Base-by-base conservation (phyloP, 1,140 invertebrate species). In the Leptinotarsa texana region DNA sequence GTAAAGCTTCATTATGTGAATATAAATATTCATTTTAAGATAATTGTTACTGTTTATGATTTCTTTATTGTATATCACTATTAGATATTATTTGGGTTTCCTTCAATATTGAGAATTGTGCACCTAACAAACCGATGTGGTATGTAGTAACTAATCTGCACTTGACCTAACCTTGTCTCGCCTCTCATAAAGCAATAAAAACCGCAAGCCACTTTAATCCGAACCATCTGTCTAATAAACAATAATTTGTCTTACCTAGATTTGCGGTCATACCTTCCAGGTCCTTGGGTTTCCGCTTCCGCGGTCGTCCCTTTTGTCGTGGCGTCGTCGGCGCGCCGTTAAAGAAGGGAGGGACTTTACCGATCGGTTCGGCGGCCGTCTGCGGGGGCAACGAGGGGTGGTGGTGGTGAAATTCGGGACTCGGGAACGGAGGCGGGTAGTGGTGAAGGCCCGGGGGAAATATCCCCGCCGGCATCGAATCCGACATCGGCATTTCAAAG, bases 271-370 rank as follows among this genome's bases (percentile, higher is more conserved):
- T 93, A 51, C 92, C 88, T 81, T 95, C 94, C 71, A 95, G 88
- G 82, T 95, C 94, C 88, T 95, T 95, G 63, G 93, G 93, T 86
- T 96, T 97, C 88, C 95, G 89, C 86, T 97, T 98, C 84, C 95
- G 89, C 1, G 96, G 95, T 75, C 96, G 87, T 1, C 96, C 96
- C 88, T 98, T 98, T 85, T 97, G 95, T 79, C 93, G 88, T 0
- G 93, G 92, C 49, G 92, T 88, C 84, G 77, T 87, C 82, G 78
- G 89, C 86, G 90, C 88, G 15, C 93, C 93, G 84, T 95, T 88
- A 92, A 95, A 87, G 91, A 92, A 77, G 80, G 88, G 86, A 80
- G 88, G 86, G 84, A 90, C 89, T 76, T 87, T 84, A 75, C 86
- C 83, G 70, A 86, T 76, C 72, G 81, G 75, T 76, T 77, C 76